phyloP scores from a whole-genome alignment of 1,140 invertebrate species.

The Pogonognathellus flavescens region DNA sequence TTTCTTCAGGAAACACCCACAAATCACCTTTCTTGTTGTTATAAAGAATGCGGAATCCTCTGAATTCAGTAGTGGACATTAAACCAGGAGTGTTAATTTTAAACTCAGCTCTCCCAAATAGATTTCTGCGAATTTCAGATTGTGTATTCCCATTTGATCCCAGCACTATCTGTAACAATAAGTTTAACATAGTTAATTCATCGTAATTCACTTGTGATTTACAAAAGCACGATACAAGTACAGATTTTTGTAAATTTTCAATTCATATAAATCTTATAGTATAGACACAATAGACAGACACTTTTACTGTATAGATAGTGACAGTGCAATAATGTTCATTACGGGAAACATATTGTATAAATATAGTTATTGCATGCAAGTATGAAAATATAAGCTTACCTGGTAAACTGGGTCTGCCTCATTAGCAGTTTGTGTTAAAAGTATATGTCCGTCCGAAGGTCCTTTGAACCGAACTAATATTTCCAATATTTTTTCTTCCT shows the following conservation, averaged over 20 bases:
- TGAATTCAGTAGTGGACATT: conserved; percentile 44
- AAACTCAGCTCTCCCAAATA: not conserved
- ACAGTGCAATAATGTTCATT: too few relatives aligned
- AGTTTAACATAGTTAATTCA: not conserved
- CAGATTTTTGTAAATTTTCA: conserved; percentile 1
- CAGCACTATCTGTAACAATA: conserved; percentile 54
- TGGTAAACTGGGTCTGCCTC: conserved; percentile 42
- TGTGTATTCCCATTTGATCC: conserved; percentile 53
- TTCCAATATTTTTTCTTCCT: conserved; percentile 38
- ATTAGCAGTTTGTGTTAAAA: conserved; percentile 50
- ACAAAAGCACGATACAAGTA: conserved; percentile 18
- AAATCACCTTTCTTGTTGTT: conserved; percentile 49
- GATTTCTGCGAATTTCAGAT: conserved; percentile 55
- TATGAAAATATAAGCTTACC: too few relatives aligned
- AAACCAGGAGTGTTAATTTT: conserved; percentile 59
- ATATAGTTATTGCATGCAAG: too few relatives aligned
- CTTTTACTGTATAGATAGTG: not conserved
- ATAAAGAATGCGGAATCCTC: conserved; percentile 62
- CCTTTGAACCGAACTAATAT: conserved; percentile 60
- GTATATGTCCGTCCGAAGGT: conserved; percentile 53
- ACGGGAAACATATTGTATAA: too few relatives aligned
- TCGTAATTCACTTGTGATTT: conserved; percentile 22
- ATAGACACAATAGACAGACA: too few relatives aligned
- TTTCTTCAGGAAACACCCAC: conserved; percentile 55
- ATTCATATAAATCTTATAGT: not conserved